Evolutionary conservation across 2,797 vertebrate species (phyloP).

Genomic region (Ceyx erithaca): DNA sequence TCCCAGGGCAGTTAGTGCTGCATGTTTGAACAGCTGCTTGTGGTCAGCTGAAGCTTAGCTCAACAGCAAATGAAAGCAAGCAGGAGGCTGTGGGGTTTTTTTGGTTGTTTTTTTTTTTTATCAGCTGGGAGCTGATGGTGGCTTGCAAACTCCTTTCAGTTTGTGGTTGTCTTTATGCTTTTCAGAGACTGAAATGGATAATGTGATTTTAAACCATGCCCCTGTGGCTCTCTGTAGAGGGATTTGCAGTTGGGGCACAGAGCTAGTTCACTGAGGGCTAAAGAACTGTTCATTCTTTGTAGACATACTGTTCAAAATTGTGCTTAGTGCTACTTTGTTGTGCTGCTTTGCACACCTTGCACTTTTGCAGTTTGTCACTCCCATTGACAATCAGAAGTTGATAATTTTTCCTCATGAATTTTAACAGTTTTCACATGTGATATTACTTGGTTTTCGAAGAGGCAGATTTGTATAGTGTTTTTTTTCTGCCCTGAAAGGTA

Average conservation of each 20-base stretch:
- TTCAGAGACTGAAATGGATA: neutral
- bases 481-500: neutral
- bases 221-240: neutral
- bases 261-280: neutral
- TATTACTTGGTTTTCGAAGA: neutral
- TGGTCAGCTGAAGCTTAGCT: neutral
- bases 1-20: neutral
- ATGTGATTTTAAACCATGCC: neutral
- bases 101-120: neutral
- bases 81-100: neutral
- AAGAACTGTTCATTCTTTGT: neutral
- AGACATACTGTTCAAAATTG: neutral
- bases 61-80: neutral
- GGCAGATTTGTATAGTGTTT: neutral
- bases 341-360: neutral
- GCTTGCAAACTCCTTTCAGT: neutral
- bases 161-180: neutral
- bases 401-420: neutral
- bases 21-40: neutral
- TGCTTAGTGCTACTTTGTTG: neutral
- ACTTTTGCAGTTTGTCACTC: neutral
- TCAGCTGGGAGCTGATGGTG: neutral
- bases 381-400: neutral
- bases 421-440: neutral
- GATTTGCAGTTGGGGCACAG: neutral